phyloP scores from a whole-genome alignment of 2,888 invertebrate species.

The Apomyelois bistriatella region DNA sequence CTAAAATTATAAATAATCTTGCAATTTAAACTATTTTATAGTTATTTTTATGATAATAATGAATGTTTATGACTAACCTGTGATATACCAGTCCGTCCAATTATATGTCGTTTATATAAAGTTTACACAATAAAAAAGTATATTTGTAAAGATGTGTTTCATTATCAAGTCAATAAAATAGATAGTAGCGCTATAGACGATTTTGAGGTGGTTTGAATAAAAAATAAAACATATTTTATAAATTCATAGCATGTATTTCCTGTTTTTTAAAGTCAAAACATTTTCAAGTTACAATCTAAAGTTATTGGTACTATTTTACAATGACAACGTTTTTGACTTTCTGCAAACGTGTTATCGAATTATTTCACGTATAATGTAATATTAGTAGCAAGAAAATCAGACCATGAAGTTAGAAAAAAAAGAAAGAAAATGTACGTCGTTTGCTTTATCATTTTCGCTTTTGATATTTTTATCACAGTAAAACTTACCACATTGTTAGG shows the following conservation, averaged over 20 bases:
- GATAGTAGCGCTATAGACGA: too few species aligned
- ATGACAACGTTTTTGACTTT: background rate
- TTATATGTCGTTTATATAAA: constrained; percentile 31
- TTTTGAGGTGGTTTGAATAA: too few species aligned
- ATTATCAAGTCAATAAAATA: too few species aligned
- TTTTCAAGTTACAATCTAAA: constrained; percentile 5
- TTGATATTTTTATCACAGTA: too few species aligned
- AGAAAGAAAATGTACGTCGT: too few species aligned
- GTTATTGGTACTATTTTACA: background rate
- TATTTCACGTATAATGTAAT: too few species aligned
- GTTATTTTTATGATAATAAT: constrained; percentile 30
- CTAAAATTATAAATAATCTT: background rate
- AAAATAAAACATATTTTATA: constrained; percentile 22
- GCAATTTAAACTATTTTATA: constrained; percentile 19
- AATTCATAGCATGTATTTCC: constrained; percentile 28
- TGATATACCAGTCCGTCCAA: constrained; percentile 74
- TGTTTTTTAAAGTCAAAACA: constrained; percentile 14
- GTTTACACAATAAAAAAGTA: constrained; percentile 20
- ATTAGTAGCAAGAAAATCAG: too few species aligned
- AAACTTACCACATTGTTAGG: too few species aligned
- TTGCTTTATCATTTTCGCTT: too few species aligned
- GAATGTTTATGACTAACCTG: constrained; percentile 67
- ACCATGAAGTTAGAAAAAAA: too few species aligned
- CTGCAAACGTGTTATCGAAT: too few species aligned
- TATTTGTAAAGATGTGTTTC: constrained; percentile 21